These are phyloP conservation scores for Lepus oiostolus DNA, from an alignment of 2,797 vertebrate species.

Conservation along the genomic window DNA sequence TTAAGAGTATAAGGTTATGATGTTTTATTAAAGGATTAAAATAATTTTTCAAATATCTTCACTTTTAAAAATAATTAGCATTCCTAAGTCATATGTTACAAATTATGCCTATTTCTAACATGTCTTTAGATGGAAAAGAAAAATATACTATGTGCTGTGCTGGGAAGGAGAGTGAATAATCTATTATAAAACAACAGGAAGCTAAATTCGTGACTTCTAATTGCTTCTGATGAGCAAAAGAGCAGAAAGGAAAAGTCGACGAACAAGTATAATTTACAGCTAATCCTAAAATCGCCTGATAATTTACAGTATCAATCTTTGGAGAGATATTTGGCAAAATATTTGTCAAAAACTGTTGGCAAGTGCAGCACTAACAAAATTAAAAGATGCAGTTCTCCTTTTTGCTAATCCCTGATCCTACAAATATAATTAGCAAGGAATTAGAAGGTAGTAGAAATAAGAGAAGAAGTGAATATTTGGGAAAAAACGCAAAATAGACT, in stretches of 20 bases:
- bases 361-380: conserved; percentile 36
- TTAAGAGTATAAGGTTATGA: neutral
- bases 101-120: neutral
- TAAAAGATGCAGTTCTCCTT: conserved; percentile 27
- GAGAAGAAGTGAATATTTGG: neutral
- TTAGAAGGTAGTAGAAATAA: conserved; percentile 29
- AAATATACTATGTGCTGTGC: neutral
- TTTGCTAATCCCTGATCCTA: neutral
- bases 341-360: conserved; percentile 36
- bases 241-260: conserved; percentile 30
- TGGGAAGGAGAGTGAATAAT: neutral
- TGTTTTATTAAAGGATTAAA: conserved; percentile 37
- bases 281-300: conserved; percentile 46
- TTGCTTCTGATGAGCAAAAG: neutral
- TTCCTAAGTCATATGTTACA: neutral
- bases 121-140: conserved; percentile 31
- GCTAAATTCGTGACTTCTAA: neutral
- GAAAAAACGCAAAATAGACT: neutral
- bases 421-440: conserved; percentile 37
- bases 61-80: neutral
- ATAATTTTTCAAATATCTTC: neutral
- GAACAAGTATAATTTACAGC: conserved; percentile 23
- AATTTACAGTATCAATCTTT: neutral
- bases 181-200: neutral
- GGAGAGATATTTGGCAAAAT: neutral